A percentile compares a stretch with the other conserved stretches of the same genome.
phyloP scores from a whole-genome alignment of 2,113 vertebrate genomes.

The Tragelaphus imberbis region DNA sequence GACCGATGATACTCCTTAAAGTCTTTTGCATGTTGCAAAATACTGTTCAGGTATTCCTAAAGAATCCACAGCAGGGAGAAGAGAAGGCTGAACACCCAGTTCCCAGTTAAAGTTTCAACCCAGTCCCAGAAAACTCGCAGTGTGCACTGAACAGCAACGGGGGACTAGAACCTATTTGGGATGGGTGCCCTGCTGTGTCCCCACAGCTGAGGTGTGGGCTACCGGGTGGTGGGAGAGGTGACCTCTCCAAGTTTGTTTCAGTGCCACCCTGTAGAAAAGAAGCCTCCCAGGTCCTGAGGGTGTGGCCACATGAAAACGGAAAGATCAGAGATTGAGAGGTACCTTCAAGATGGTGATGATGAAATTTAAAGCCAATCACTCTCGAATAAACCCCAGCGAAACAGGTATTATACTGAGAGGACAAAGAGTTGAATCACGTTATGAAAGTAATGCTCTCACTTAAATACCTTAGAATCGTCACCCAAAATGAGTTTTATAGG shows the following conservation, averaged over 20 bases:
- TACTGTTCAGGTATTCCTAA: constrained; percentile 98
- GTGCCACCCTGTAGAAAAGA: not conserved
- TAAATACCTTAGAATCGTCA: not conserved
- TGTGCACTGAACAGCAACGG: not conserved
- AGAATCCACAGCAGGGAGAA: not conserved
- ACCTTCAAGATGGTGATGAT: not conserved
- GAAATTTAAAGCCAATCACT: not conserved
- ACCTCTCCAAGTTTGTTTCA: not conserved
- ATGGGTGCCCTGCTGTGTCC: not conserved
- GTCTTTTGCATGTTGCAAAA: constrained; percentile 98
- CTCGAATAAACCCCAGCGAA: not conserved
- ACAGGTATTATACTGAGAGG: not conserved
- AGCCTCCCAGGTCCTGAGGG: not conserved
- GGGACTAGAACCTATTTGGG: not conserved
- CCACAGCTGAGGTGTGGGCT: not conserved
- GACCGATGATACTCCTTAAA: constrained; percentile 99
- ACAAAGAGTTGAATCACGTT: not conserved
- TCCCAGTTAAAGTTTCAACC: not conserved
- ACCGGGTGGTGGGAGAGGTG: accelerated
- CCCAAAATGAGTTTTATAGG: not conserved
- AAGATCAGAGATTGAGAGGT: not conserved
- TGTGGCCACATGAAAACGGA: not conserved
- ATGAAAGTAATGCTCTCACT: not conserved
- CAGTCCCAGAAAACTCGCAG: not conserved
- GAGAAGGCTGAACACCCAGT: not conserved